Percentiles rank a stretch among this genome's conserved stretches.
Evolutionary conservation across 2,888 invertebrate species (phyloP).

Genomic region (Lasioglossum calceatum): DNA sequence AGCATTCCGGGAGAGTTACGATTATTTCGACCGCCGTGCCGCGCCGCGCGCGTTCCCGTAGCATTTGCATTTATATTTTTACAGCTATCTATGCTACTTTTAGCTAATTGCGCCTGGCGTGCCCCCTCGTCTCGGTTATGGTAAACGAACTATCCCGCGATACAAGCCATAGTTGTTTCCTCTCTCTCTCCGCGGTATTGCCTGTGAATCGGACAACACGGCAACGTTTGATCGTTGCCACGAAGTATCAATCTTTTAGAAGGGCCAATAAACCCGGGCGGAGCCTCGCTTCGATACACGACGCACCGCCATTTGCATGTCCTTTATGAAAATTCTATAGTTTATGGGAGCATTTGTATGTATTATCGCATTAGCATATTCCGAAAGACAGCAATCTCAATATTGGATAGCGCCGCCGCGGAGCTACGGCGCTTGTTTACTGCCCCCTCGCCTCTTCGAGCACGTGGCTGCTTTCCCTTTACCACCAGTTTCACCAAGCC

Average conservation of each 20-base stretch:
- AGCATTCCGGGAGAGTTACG: constrained; percentile 29
- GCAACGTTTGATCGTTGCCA: constrained; percentile 45
- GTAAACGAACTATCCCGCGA: background rate
- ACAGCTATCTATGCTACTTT: constrained; percentile 31
- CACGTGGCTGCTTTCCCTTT: constrained; percentile 75
- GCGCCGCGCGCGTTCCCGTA: background rate
- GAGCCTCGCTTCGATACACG: constrained; percentile 78
- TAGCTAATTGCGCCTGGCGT: constrained; percentile 32
- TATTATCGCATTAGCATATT: constrained; percentile 84
- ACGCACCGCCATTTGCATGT: constrained; percentile 81
- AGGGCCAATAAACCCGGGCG: constrained; percentile 55
- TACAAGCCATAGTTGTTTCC: background rate
- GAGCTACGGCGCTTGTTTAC: constrained; percentile 83
- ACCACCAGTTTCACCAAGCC: constrained; percentile 12
- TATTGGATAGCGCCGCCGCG: constrained; percentile 81
- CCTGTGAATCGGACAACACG: constrained; percentile 51
- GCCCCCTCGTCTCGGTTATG: background rate
- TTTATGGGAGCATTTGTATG: constrained; percentile 84
- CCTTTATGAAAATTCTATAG: constrained; percentile 84
- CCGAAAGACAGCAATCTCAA: constrained; percentile 84
- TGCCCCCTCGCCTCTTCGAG: constrained; percentile 70
- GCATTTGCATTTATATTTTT: constrained; percentile 48
- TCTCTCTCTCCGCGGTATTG: constrained; percentile 29
- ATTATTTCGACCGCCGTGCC: constrained; percentile 26
- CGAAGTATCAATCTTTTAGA: constrained; percentile 72